Base-by-base conservation (phyloP, 2,113 vertebrate species). In the Oncorhynchus mykiss region DNA sequence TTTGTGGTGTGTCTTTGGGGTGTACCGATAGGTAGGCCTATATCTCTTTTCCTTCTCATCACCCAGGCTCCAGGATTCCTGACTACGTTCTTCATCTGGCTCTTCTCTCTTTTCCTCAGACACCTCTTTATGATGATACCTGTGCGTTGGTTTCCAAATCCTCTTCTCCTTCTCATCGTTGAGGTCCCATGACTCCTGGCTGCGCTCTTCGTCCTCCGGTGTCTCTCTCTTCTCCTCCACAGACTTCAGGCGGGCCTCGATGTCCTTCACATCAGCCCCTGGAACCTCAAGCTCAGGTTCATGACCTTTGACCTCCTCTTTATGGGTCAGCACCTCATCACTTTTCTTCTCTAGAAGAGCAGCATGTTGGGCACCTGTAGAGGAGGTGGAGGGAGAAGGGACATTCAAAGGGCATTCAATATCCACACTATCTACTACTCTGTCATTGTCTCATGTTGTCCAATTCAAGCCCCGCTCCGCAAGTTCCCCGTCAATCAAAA, bases 331-430 rank as follows among this genome's bases (percentile, higher is more conserved):
- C 5, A 51, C 84, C 74, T 89, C 93, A 11, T 70, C 82, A 71
- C 59, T 91, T 68, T 93, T 92, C 74, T 93, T 93, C 81, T 94
- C 90, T 73, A 89, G 81, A 76, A 86, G 84, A 59, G 85, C 82
- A n/a, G 85, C 82, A n/a, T 92, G 94, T 88, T 89, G 93, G 60
- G 89, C 82, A 81, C 92, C 97, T 99, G 20, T 87, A 73, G 60
- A 82, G 45, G 31, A 70, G 72, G 7, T 73, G 71, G 66, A 24
- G 67, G 57, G 72, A 25, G 1, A 45, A 57, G 59, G 9, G 48
- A 78, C 14, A 60, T 3, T 45, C 4, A 76, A 20, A 54, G 12
- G 48, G 77, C 14, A 65, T 3, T 45, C 4, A 76, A 11, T 24
- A 25, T 67, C 1, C 7, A 76, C 5, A 27, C 2, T 20, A 20